Evolutionary conservation across 2,113 vertebrate genomes (phyloP).

Genomic region (Hippocampus zosterae): DNA sequence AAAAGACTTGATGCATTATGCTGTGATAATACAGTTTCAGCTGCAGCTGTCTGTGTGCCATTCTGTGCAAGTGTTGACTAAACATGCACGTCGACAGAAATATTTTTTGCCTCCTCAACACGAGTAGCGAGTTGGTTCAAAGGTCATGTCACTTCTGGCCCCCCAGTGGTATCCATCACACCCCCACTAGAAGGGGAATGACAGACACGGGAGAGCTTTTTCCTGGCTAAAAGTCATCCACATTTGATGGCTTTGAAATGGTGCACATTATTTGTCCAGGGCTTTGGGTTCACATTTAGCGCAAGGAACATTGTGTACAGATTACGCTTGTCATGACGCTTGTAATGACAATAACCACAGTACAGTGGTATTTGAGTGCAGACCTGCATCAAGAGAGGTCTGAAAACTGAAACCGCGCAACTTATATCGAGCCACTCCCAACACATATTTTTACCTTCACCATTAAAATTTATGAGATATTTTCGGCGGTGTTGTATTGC

Average conservation of each 20-base stretch:
- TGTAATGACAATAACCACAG: not conserved
- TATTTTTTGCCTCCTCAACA: slow-evolving; percentile 46
- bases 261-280: not conserved
- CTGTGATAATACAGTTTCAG: not conserved
- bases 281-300: not conserved
- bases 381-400: no score
- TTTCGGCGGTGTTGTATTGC: no score
- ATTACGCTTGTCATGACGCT: not conserved
- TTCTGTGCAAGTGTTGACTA: slow-evolving; percentile 8
- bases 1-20: no score
- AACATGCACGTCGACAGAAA: slow-evolving; percentile 23
- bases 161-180: slow-evolving; percentile 22
- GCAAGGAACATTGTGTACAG: not conserved
- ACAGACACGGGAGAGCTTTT: slow-evolving; percentile 9
- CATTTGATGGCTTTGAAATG: not conserved
- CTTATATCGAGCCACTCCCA: no score
- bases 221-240: not conserved
- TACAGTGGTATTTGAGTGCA: no score
- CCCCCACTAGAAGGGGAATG: slow-evolving; percentile 16
- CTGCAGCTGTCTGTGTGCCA: slow-evolving; percentile 1
- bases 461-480: no score
- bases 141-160: slow-evolving; percentile 50
- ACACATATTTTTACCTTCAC: no score
- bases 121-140: slow-evolving; percentile 51
- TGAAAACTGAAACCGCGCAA: no score